phyloP scores from a whole-genome alignment of 2,113 vertebrate species.

The Laticauda laticaudata region DNA sequence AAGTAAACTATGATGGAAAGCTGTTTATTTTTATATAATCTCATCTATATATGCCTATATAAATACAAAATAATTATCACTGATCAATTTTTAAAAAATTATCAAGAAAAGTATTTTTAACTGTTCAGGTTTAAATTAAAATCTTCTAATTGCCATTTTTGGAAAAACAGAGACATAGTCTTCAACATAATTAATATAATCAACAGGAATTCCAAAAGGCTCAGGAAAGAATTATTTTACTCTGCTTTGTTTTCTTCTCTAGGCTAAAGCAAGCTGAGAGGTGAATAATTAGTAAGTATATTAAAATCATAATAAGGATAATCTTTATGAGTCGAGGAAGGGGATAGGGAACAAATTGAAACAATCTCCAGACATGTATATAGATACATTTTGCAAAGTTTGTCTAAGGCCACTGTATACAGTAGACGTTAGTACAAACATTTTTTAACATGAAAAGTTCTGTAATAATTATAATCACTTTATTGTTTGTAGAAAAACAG shows the following conservation, averaged over 20 bases:
- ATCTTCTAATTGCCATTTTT: background rate
- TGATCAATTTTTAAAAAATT: background rate
- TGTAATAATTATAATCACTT: background rate
- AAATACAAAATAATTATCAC: background rate
- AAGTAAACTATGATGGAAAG: background rate
- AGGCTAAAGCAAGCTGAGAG: background rate
- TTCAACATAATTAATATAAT: background rate
- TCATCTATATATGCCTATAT: background rate
- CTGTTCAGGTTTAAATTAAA: background rate
- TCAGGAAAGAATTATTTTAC: background rate
- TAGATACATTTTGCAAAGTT: background rate
- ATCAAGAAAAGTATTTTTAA: background rate
- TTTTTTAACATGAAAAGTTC: background rate
- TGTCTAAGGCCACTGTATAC: background rate
- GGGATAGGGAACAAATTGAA: background rate
- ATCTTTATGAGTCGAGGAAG: background rate
- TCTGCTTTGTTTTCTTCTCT: background rate
- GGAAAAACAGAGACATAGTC: background rate
- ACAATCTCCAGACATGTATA: background rate
- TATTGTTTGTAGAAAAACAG: background rate
- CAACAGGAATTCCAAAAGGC: background rate
- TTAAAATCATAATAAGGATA: background rate
- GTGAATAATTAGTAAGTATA: background rate
- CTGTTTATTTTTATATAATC: background rate
- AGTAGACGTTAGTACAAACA: background rate